These are phyloP conservation scores for Paramormyrops kingsleyae DNA, from an alignment of 2,113 vertebrate species.

Conservation along the genomic window DNA sequence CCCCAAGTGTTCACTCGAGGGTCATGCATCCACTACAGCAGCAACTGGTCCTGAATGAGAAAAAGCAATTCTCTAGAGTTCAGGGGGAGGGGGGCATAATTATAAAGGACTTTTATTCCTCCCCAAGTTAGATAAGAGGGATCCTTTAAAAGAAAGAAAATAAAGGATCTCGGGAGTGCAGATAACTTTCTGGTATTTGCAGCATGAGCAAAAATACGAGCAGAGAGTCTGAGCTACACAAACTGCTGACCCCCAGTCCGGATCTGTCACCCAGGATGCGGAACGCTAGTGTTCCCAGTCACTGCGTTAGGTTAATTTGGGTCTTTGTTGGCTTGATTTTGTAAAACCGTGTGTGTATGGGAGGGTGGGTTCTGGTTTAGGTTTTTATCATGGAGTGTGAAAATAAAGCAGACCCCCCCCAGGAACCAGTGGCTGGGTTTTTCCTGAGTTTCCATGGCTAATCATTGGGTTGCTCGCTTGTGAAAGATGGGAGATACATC, in stretches of 20 bases:
- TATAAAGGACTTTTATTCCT: not conserved
- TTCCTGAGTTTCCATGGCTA: not conserved
- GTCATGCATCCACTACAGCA: not conserved
- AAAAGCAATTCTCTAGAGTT: not conserved
- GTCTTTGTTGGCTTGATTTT: not conserved
- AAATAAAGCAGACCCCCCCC: not conserved
- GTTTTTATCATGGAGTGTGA: not conserved
- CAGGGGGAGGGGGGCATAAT: not conserved
- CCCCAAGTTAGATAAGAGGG: conserved; percentile 6
- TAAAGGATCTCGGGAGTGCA: too few species aligned
- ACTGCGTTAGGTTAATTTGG: not conserved
- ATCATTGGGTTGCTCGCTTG: not conserved
- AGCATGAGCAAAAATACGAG: not conserved
- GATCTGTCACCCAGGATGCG: not conserved
- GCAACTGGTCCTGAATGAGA: not conserved
- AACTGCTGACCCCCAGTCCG: not conserved
- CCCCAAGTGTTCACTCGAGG: not conserved
- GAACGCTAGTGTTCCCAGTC: not conserved
- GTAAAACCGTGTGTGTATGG: conserved; percentile 2
- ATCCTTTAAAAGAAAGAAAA: not conserved
- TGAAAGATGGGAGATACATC: not conserved
- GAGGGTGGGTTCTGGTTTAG: not conserved
- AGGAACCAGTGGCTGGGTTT: not conserved
- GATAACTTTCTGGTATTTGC: not conserved
- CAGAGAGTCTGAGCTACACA: not conserved